A percentile compares a stretch with the other conserved stretches of the same genome.
phyloP scores from a whole-genome alignment of 2,888 invertebrate genomes.

The Drosophila multiciliata region DNA sequence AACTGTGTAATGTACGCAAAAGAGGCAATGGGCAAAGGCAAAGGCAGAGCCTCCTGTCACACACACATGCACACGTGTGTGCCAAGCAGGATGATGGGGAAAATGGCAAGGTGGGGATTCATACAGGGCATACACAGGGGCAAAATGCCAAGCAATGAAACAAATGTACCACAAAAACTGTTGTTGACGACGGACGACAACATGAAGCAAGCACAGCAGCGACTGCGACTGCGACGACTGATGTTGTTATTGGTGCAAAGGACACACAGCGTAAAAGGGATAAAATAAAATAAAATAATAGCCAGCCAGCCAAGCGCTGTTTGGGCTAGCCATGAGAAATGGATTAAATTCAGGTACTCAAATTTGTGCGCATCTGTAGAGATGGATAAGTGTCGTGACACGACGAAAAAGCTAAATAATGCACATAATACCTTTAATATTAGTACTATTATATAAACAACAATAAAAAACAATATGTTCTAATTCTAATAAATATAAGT shows the following conservation, averaged over 20 bases:
- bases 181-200: slow-evolving; percentile 64
- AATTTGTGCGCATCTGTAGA: slow-evolving; percentile 34
- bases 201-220: slow-evolving; percentile 34
- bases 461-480: neutral
- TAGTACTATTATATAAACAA: neutral
- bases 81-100: slow-evolving; percentile 5
- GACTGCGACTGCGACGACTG: slow-evolving; percentile 41
- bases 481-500: neutral
- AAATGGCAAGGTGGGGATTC: slow-evolving; percentile 25
- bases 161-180: slow-evolving; percentile 80
- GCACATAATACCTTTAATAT: neutral
- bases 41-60: slow-evolving; percentile 67
- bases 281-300: slow-evolving; percentile 76
- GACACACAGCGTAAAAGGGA: slow-evolving; percentile 69
- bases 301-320: slow-evolving; percentile 49
- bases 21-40: slow-evolving; percentile 61
- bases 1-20: slow-evolving; percentile 77
- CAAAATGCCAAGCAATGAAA: slow-evolving; percentile 74
- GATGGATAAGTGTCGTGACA: slow-evolving; percentile 3
- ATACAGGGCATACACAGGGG: slow-evolving; percentile 58
- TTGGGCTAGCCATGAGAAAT: slow-evolving; percentile 54
- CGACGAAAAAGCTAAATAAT: neutral
- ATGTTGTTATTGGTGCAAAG: slow-evolving; percentile 55
- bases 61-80: slow-evolving; percentile 37
- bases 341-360: slow-evolving; percentile 74